phyloP scores from a whole-genome alignment of 2,797 vertebrate species.

The Tauraco hartlaubi region DNA sequence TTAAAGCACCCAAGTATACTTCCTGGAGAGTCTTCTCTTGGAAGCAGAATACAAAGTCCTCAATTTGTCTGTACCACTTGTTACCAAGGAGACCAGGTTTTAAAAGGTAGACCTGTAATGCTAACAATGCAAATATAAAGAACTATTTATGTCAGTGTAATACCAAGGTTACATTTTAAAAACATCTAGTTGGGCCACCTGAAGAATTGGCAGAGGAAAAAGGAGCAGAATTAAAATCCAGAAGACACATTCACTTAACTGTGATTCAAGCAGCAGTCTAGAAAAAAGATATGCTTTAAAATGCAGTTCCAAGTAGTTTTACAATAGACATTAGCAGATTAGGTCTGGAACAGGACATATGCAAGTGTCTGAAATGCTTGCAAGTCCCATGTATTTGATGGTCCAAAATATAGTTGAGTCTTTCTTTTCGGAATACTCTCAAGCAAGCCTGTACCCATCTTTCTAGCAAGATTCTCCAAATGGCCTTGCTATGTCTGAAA shows the following conservation, averaged over 20 bases:
- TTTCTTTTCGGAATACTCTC: neutral
- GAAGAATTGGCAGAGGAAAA: neutral
- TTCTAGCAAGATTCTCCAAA: neutral
- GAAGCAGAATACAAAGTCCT: neutral
- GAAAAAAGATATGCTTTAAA: neutral
- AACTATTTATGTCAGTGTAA: neutral
- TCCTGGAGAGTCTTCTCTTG: neutral
- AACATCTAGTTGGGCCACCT: neutral
- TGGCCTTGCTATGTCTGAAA: neutral
- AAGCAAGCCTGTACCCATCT: fast-evolving
- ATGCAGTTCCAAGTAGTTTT: neutral
- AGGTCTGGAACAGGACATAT: neutral
- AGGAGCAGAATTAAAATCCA: neutral
- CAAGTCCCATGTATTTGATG: fast-evolving
- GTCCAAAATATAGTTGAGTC: neutral
- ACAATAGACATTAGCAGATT: neutral
- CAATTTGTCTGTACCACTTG: neutral
- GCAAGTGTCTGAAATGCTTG: fast-evolving
- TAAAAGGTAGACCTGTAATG: neutral
- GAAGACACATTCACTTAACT: neutral
- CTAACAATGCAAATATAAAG: neutral
- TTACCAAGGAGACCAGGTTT: neutral
- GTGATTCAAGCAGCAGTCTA: neutral
- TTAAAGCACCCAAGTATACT: neutral
- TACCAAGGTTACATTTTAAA: neutral